These are phyloP conservation scores for Brachionus rotundiformis DNA, from an alignment of 1,140 invertebrate species.

Conservation along the genomic window DNA sequence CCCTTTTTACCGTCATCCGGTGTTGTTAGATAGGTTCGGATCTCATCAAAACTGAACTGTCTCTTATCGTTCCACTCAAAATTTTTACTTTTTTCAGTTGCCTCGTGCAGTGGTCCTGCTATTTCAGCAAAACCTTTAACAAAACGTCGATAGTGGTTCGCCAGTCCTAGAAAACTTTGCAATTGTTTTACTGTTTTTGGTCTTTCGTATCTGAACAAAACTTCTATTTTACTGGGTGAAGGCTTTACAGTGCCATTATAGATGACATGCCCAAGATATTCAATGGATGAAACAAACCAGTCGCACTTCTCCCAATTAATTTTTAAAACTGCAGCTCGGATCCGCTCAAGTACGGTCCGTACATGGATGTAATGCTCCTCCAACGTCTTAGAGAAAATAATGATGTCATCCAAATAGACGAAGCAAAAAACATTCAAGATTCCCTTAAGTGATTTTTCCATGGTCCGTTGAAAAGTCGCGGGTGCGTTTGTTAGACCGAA, in stretches of 20 bases:
- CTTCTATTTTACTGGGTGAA: too few relatives aligned
- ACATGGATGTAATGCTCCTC: slow-evolving; percentile 18
- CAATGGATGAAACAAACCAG: background rate
- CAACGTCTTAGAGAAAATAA: background rate
- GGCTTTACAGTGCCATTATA: background rate
- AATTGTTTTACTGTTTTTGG: background rate
- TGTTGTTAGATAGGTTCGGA: too few relatives aligned
- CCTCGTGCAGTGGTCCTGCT: slow-evolving; percentile 51
- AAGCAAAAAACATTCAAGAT: background rate
- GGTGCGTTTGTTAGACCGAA: slow-evolving; percentile 63
- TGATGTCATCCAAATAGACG: background rate
- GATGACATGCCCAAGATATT: background rate
- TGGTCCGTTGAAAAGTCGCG: slow-evolving; percentile 59
- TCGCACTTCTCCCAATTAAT: background rate
- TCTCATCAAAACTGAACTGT: background rate
- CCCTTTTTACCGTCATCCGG: too few relatives aligned
- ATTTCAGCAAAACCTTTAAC: slow-evolving; percentile 42
- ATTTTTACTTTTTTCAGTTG: background rate
- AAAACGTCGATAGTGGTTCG: slow-evolving; percentile 56
- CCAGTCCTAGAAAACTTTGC: slow-evolving; percentile 56
- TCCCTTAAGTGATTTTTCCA: slow-evolving; percentile 54
- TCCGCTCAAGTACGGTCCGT: background rate
- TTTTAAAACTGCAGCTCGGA: background rate
- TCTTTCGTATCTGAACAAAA: background rate
- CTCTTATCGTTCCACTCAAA: background rate